A percentile compares a stretch with the other conserved stretches of the same genome.
phyloP scores from a whole-genome alignment of 2,113 vertebrate species.

The Pholis gunnellus region DNA sequence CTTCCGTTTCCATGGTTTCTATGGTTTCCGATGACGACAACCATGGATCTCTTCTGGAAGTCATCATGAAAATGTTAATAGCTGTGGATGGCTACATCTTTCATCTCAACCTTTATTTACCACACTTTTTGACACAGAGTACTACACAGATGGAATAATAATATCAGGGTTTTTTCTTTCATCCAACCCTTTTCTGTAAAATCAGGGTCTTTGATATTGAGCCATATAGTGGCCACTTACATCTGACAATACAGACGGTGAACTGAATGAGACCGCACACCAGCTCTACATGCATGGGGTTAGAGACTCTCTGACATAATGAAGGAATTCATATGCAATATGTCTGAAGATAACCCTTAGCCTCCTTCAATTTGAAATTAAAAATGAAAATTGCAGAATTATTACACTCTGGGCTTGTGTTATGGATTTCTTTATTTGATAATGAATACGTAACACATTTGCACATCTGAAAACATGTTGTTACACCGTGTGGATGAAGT shows the following conservation, averaged over 20 bases:
- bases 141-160: not conserved
- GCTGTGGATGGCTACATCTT: not conserved
- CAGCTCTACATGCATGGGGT: not conserved
- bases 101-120: not conserved
- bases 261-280: not conserved
- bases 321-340: not conserved
- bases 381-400: slow-evolving; percentile 22
- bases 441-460: not conserved
- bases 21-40: not conserved
- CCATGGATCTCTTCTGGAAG: not conserved
- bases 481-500: no score
- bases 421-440: slow-evolving; percentile 5
- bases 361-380: slow-evolving; percentile 13
- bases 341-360: slow-evolving; percentile 11
- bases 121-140: no score
- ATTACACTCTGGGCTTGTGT: not conserved
- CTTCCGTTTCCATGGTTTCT: no score
- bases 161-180: not conserved
- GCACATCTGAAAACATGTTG: not conserved
- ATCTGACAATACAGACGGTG: not conserved
- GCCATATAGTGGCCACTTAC: not conserved
- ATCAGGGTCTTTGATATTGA: not conserved
- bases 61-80: not conserved
- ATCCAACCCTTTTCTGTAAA: not conserved
- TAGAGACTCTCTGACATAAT: not conserved